Evolutionary conservation across 1,140 invertebrate genomes (phyloP), one percentile per base, ranked within the genome.

Genomic region (Ladona fulva): DNA sequence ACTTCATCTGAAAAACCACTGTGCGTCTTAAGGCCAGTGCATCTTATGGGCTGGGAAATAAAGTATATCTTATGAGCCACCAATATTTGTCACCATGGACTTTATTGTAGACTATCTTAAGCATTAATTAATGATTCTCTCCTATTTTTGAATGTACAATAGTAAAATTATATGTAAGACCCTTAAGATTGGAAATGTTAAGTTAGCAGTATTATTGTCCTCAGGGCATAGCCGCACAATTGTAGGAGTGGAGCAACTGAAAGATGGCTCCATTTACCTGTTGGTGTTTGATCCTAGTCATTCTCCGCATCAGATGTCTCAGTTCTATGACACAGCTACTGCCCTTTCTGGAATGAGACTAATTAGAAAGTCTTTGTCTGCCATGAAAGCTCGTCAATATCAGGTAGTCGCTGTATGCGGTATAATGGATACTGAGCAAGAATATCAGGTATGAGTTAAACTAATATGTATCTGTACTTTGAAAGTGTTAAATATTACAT

Each of bases 141-240:
- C n/a, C n/a, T n/a, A n/a, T n/a, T n/a, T n/a, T n/a, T n/a, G n/a
- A n/a, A n/a, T n/a, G n/a, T n/a, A n/a, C n/a, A n/a, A n/a, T n/a
- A n/a, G n/a, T n/a, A n/a, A n/a, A n/a, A n/a, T n/a, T n/a, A n/a
- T n/a, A n/a, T n/a, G n/a, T n/a, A n/a, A n/a, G n/a, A n/a, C n/a
- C n/a, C n/a, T n/a, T n/a, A n/a, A n/a, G n/a, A n/a, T n/a, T n/a
- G n/a, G n/a, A n/a, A n/a, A n/a, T n/a, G n/a, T n/a, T n/a, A n/a
- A n/a, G n/a, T n/a, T n/a, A n/a, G n/a, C n/a, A n/a, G n/a, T n/a
- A n/a, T 37, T 5, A 37, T 37, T 37, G 3, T 37, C 29, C 29
- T 8, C 83, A 95, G 94, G 95, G 81, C 95, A 97, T 83, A 96
- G 94, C 81, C 87, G 94, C 81, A 96, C 95, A 37, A 94, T 97